Evolutionary conservation across 2,888 invertebrate species (phyloP), one percentile per base, ranked within the genome.

Genomic region (Caradrina kadenii): DNA sequence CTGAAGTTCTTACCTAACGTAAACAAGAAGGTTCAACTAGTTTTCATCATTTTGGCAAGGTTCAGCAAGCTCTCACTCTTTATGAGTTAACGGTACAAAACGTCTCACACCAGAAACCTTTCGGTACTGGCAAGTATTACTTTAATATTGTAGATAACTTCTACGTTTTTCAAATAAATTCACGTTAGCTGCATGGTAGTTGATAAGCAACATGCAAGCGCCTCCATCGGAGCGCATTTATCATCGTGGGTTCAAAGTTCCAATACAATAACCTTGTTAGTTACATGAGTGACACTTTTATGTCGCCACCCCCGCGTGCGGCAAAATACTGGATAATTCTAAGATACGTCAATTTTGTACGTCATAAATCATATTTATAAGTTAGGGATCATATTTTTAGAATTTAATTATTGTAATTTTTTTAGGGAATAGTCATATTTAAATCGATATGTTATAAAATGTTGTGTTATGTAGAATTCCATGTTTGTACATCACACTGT

Each of bases 161-260:
- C 10, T 22, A 60, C 17, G 10, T 50, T 59, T n/a, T 48, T 17
- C 42, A 35, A 53, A 74, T 54, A 62, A 69, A 54, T 13, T 48
- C 19, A 52, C 22, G 63, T 54, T 62, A 59, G 66, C 63, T 78
- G 71, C 59, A 60, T 39, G 64, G 42, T 53, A 15, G 59, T 65
- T 66, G 93, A 93, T 93, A 93, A 92, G 90, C 88, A 86, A 85
- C 90, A 88, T 90, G 90, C 90, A 86, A 88, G 87, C 88, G 87
- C 86, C 82, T 73, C 86, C 81, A 83, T 86, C 82, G 82, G 64
- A 82, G 85, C 80, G 87, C 87, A 91, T 93, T 92, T 93, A 94
- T 93, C 92, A 93, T 86, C 77, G 63, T 73, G 89, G 89, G 93
- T 92, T 91, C 93, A 93, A 93, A 93, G 93, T 92, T 89, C 90